A percentile compares a stretch with the other conserved stretches of the same genome.
Conservation (phyloP, 2,797 vertebrate genomes). For the Falco concolor region DNA sequence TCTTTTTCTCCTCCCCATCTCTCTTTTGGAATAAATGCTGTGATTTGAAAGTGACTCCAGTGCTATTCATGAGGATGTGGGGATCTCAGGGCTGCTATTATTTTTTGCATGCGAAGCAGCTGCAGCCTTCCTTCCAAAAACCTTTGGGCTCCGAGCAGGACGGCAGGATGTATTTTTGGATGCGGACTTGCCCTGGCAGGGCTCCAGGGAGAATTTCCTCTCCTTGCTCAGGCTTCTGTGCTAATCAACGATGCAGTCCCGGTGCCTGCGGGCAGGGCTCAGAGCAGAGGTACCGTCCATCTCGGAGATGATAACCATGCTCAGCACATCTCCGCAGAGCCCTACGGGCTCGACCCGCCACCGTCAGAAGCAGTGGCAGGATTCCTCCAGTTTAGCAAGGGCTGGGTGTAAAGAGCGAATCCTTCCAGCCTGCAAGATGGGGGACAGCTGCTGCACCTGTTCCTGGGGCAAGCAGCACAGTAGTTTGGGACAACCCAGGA, state of each 20-base stretch:
- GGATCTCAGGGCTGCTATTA: conserved; percentile 14
- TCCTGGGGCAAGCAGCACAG: not conserved
- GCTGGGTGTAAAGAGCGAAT: not conserved
- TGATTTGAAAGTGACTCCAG: conserved; percentile 44
- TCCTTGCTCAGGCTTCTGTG: conserved; percentile 9
- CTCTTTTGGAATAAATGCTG: not conserved
- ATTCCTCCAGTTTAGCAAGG: not conserved
- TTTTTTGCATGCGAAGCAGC: conserved; percentile 14
- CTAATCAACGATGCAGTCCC: not conserved
- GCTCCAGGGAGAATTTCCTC: conserved; percentile 62
- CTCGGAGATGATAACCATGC: not conserved
- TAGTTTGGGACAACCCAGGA: not conserved
- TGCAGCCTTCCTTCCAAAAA: conserved; percentile 11
- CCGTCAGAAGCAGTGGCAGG: not conserved
- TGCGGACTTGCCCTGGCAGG: conserved; percentile 42
- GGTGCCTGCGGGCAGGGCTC: conserved; percentile 11
- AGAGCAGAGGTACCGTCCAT: conserved; percentile 13
- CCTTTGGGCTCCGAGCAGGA: conserved; percentile 18
- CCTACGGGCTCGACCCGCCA: not conserved
- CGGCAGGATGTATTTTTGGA: conserved; percentile 48
- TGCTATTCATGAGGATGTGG: not conserved
- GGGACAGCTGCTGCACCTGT: not conserved
- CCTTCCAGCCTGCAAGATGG: not conserved
- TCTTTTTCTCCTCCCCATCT: not conserved
- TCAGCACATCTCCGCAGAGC: not conserved